phyloP scores from a whole-genome alignment of 2,113 vertebrate genomes.

The Platanista minor region DNA sequence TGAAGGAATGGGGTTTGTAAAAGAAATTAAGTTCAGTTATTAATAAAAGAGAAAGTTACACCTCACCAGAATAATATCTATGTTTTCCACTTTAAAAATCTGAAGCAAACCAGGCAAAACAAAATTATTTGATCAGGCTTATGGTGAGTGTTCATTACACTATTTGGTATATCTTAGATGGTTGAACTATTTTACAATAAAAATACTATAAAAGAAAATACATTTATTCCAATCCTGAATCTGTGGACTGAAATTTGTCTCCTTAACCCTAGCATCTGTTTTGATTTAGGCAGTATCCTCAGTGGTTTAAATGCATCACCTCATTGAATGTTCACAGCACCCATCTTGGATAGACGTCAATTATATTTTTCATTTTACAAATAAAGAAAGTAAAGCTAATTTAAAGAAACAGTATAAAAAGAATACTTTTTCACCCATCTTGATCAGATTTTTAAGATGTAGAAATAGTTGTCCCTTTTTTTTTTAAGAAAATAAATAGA shows the following conservation, averaged over 20 bases:
- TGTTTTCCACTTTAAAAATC: background rate
- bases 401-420: constrained; percentile 29
- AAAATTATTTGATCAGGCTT: background rate
- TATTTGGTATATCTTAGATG: background rate
- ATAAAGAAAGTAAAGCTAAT: background rate
- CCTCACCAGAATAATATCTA: background rate
- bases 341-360: background rate
- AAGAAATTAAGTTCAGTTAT: background rate
- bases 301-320: background rate
- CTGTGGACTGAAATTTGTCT: background rate
- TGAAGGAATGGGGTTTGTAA: background rate
- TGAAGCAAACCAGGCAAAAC: background rate
- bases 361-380: constrained; percentile 1
- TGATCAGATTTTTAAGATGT: background rate
- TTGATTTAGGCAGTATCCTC: background rate
- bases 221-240: background rate
- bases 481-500: background rate
- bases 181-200: background rate
- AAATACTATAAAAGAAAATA: background rate
- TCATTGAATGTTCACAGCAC: background rate
- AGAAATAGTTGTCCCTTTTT: background rate
- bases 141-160: background rate
- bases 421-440: background rate
- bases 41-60: background rate
- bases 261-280: background rate